Percentiles rank a stretch among this genome's conserved stretches.
Evolutionary conservation across 1,140 invertebrate genomes (phyloP).

Genomic region (Scaptodrosophila lebanonensis): DNA sequence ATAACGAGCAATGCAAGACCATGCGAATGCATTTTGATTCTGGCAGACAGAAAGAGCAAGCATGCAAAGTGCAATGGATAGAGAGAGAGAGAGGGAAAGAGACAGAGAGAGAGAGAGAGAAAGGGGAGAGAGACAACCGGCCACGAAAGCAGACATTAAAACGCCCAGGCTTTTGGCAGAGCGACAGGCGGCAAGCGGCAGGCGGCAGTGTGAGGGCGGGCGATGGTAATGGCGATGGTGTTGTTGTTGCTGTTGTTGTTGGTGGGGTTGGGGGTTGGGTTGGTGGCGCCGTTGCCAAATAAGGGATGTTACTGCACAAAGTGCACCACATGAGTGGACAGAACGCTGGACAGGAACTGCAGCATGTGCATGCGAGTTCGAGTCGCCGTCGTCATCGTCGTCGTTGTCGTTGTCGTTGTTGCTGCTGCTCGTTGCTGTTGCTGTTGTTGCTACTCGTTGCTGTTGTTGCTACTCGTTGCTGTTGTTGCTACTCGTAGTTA

Average conservation of each 20-base stretch:
- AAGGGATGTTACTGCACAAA: constrained; percentile 63
- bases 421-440: no score
- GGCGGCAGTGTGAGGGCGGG: not conserved
- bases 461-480: no score
- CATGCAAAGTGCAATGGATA: not conserved
- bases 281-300: constrained; percentile 33
- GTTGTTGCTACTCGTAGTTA: no score
- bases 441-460: no score
- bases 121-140: constrained; percentile 20
- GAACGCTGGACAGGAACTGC: constrained; percentile 29
- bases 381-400: constrained; percentile 7
- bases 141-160: constrained; percentile 55
- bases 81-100: not conserved
- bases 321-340: constrained; percentile 35
- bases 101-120: constrained; percentile 1
- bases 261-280: not conserved
- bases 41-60: constrained; percentile 46
- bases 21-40: not conserved
- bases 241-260: constrained; percentile 33
- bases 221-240: not conserved
- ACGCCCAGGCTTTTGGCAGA: constrained; percentile 47
- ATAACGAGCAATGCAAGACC: constrained; percentile 39
- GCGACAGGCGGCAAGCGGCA: constrained; percentile 14
- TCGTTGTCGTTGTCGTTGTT: not conserved
- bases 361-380: not conserved